These are phyloP conservation scores for Empidonax alnorum DNA, from an alignment of 2,113 vertebrate genomes.

Conservation along the genomic window DNA sequence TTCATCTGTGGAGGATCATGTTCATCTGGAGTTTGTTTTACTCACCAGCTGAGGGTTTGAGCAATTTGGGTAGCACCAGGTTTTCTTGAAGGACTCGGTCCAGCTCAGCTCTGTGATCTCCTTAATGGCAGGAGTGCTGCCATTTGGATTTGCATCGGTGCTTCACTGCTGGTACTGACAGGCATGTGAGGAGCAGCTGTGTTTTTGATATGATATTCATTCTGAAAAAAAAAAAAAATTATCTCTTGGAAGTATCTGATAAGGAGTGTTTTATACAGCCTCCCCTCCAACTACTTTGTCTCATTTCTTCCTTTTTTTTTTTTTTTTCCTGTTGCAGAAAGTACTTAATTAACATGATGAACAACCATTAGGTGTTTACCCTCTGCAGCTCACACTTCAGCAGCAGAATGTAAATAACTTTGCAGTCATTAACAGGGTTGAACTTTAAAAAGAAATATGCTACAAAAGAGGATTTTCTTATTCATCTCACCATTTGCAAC, in stretches of 20 bases:
- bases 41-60: neutral
- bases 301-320: neutral
- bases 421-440: slow-evolving; percentile 37
- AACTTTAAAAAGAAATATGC: slow-evolving; percentile 52
- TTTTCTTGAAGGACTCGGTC: neutral
- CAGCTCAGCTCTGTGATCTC: neutral
- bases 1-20: neutral
- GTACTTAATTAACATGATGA: slow-evolving; percentile 41
- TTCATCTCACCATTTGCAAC: neutral
- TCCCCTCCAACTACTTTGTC: neutral
- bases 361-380: slow-evolving; percentile 54
- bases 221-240: neutral
- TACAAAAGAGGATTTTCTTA: slow-evolving; percentile 35
- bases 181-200: neutral
- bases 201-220: neutral
- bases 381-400: slow-evolving; percentile 32
- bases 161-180: neutral
- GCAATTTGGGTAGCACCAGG: neutral
- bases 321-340: neutral
- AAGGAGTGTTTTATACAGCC: neutral
- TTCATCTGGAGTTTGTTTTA: slow-evolving; percentile 24
- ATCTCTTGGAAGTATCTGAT: neutral
- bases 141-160: neutral
- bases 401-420: slow-evolving; percentile 55
- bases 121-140: neutral